These are phyloP conservation scores for Tyrannus savana DNA, from an alignment of 2,113 vertebrate species.

Conservation along the genomic window DNA sequence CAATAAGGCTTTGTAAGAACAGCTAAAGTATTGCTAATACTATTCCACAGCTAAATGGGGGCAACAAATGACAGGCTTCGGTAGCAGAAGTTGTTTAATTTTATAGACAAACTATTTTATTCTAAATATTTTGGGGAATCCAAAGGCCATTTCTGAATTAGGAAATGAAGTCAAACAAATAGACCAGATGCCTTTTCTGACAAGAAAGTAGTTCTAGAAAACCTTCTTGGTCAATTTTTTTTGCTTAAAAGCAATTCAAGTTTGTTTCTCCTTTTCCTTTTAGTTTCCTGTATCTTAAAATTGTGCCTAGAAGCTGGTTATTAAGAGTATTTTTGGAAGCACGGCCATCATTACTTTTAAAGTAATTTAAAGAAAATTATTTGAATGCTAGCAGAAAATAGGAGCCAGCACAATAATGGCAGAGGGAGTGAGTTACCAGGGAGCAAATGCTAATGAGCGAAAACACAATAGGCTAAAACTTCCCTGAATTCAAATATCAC, in stretches of 20 bases:
- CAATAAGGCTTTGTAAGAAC: not conserved
- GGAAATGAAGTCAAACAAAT: not conserved
- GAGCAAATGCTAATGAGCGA: not conserved
- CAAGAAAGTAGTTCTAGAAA: not conserved
- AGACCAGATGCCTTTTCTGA: not conserved
- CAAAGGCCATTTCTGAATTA: not conserved
- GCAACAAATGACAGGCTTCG: not conserved
- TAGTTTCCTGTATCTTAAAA: not conserved
- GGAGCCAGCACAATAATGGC: not conserved
- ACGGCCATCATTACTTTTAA: not conserved
- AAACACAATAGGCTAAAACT: not conserved
- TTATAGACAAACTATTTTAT: not conserved
- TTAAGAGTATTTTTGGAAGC: slow-evolving; percentile 10
- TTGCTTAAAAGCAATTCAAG: not conserved
- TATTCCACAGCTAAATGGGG: not conserved
- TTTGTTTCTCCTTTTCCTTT: not conserved
- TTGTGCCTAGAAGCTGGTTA: not conserved
- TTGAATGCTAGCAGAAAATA: not conserved
- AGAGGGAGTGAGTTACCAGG: not conserved
- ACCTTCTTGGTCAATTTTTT: not conserved
- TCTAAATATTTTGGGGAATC: not conserved
- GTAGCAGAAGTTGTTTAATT: not conserved
- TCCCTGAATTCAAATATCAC: not conserved
- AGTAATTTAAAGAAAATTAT: not conserved
- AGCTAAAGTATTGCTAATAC: not conserved